A percentile compares a stretch with the other conserved stretches of the same genome.
Evolutionary conservation across 2,113 vertebrate species (phyloP).

Genomic region (Eclectus roratus): DNA sequence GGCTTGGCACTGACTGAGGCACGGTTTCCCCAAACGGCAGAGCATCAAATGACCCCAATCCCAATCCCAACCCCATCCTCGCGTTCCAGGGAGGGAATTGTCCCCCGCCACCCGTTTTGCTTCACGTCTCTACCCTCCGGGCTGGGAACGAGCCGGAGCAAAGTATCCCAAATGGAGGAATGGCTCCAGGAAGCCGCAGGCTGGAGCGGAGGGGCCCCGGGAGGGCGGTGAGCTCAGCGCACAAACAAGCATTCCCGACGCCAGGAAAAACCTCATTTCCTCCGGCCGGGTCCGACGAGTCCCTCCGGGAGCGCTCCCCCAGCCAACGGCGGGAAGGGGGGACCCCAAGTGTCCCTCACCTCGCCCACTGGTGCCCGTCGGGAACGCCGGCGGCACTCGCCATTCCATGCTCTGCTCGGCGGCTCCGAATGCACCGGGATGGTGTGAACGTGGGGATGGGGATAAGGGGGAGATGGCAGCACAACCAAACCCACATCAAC

Average conservation of each 20-base stretch:
- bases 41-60: neutral
- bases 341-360: neutral
- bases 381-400: neutral
- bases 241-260: neutral
- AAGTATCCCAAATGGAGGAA: neutral
- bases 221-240: neutral
- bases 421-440: no score
- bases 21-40: neutral
- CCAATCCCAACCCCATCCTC: neutral
- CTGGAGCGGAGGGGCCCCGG: neutral
- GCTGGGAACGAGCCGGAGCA: neutral
- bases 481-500: neutral
- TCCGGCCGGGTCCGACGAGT: neutral
- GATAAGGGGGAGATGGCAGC: neutral
- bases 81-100: neutral
- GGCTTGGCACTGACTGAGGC: neutral
- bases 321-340: neutral
- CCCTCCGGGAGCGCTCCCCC: neutral
- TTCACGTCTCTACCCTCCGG: neutral
- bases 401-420: neutral
- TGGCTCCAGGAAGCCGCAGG: neutral
- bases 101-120: neutral
- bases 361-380: rapidly evolving
- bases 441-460: neutral
- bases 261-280: neutral